Base-by-base conservation (phyloP, 2,113 vertebrate genomes). In the Gorsachius goisagi region DNA sequence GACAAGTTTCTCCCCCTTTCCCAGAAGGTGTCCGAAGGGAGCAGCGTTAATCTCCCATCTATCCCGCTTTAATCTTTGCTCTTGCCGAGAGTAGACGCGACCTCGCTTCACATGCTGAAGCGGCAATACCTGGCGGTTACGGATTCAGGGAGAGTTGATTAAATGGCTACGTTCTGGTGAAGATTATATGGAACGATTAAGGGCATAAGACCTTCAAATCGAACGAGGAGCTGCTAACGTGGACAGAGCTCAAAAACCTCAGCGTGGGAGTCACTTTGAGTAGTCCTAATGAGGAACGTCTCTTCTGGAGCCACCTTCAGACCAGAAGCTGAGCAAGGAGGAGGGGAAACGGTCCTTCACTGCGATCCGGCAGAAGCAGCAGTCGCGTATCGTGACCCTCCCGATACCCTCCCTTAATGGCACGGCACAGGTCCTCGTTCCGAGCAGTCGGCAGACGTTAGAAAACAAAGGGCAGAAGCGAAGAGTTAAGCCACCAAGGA, bases 151-250 rank as follows among this genome's bases (percentile, higher is more conserved):
- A 32, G 82, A 91, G 96, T 72, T 90, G 97, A 94, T 96, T 95
- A 93, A 92, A 96, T 7, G 90, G 33, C 84, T 5, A 50, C 9
- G 3, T 97, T 83, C 96, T 84, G 81, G 24, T 96, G 82, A 74
- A 97, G 97, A 96, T 95, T 85, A 97, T 44, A 81, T 1, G 76
- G 94, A 95, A 95, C 67, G 47, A 97, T 95, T 97, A 87, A 73
- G 95, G 95, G 82, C 28, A 4, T 81, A 81, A 96, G 96, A 95
- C 97, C 98, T 96, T 93, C 93, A 96, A 94, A 97, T 96, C 75
- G 76, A 97, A 97, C 52, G 76, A 89, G 97, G 96, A 95, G 94
- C 96, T 82, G 96, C 88, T 94, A 56, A 92, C 23, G 85, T 27
- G 93, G 95, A 88, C 95, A 91, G 88, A 97, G 91, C 95, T 94